Evolutionary conservation across 2,113 vertebrate genomes (phyloP), one percentile per base, ranked within the genome.

Genomic region (Morone saxatilis): DNA sequence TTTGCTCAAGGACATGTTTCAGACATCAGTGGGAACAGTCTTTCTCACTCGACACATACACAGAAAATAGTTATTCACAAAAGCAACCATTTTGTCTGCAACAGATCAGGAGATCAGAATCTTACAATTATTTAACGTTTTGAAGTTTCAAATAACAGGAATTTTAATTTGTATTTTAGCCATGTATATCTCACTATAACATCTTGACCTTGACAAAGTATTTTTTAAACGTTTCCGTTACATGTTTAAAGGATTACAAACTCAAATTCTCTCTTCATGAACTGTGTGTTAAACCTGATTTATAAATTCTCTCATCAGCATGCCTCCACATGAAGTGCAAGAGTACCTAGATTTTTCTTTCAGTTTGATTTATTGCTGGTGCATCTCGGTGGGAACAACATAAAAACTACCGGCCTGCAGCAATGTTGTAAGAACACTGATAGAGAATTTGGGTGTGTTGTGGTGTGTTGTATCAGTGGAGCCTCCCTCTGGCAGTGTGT

Each of bases 401-500:
- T 50, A 78, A 85, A 84, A 51, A 43, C 77, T 36, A 4, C 4
- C 6, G 22, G 74, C 90, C 87, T 11, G 40, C 78, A 87, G 88
- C 76, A 7, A 25, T n/a, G 68, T 82, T 76, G 70, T 65, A 51
- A 50, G 56, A 84, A 83, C 79, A 77, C 25, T 72, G 84, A 85
- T 86, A 87, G 79, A 78, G 84, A 76, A 76, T 89, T 80, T 75
- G 41, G 62, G 47, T 78, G 63, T 40, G 31, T 83, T 75, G 71
- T 76, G 62, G 47, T 31, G 31, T 41, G 84, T 54, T 62, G 62
- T 86, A 83, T 89, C 87, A 80, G 75, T 84, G 76, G 76, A 91
- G 80, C 82, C 80, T 90, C 84, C 88, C 88, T 87, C 85, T 86
- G 90, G 90, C 83, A 10, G 83, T 67, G 63, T 41, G 41, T 86